Percentiles rank a stretch among this genome's conserved stretches.
Evolutionary conservation across 2,888 invertebrate genomes (phyloP).

Genomic region (Phymatocera aterrima): DNA sequence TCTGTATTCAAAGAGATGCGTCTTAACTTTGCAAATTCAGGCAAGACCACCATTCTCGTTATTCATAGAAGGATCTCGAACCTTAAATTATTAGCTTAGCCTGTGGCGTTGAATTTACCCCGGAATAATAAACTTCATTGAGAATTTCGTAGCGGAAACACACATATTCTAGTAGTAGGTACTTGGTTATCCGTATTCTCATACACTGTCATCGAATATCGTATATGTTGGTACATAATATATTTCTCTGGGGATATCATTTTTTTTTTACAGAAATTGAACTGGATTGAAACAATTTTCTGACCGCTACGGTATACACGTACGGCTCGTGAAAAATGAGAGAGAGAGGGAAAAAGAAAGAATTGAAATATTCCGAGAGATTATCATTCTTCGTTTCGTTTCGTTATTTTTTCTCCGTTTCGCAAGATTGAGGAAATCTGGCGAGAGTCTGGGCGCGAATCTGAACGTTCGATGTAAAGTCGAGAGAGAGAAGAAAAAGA

Average conservation of each 20-base stretch:
- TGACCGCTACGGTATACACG: no score
- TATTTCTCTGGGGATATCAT: background rate
- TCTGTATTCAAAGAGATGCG: no score
- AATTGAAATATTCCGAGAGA: background rate
- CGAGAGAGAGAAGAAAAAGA: background rate
- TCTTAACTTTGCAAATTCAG: background rate
- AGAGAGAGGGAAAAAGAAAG: background rate
- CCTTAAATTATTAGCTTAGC: background rate
- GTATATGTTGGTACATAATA: no score
- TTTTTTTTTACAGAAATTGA: no score
- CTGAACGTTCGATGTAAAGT: background rate
- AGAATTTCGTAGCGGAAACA: slow-evolving; percentile 21
- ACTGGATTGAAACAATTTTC: no score
- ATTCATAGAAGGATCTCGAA: background rate
- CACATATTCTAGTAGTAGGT: slow-evolving; percentile 6
- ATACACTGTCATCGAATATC: background rate
- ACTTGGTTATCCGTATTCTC: no score
- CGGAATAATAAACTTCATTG: slow-evolving; percentile 16
- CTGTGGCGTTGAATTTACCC: slow-evolving; percentile 7
- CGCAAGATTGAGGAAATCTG: background rate
- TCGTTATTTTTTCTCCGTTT: background rate
- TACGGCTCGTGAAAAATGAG: background rate
- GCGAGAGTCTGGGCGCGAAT: background rate
- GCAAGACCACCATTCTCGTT: background rate
- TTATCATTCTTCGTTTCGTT: no score